Evolutionary conservation across 2,888 invertebrate species (phyloP).

Genomic region (Epinotia demarniana): DNA sequence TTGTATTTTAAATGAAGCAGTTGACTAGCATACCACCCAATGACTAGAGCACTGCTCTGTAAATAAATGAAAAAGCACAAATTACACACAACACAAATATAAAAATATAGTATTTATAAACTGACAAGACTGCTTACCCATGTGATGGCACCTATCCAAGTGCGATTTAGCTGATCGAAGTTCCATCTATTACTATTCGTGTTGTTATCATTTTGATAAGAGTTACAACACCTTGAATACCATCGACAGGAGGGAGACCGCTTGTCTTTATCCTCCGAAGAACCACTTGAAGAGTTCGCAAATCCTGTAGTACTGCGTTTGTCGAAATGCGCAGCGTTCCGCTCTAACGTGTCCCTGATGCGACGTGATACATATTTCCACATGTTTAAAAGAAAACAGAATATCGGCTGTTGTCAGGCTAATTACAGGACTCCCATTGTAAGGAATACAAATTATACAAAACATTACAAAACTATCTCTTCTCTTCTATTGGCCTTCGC

Average conservation of each 20-base stretch:
- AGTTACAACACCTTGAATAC: conserved; percentile 65
- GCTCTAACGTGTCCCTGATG: conserved; percentile 79
- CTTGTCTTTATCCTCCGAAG: conserved; percentile 63
- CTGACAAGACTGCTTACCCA: conserved; percentile 68
- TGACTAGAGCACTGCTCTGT: conserved; percentile 85
- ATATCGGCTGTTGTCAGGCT: not conserved
- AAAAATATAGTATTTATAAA: conserved; percentile 42
- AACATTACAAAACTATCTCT: conserved; percentile 8
- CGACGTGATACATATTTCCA: conserved; percentile 84
- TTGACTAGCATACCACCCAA: conserved; percentile 87
- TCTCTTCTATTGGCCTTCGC: conserved; percentile 13
- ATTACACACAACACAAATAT: not conserved
- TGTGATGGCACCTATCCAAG: conserved; percentile 82
- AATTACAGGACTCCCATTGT: conserved; percentile 39
- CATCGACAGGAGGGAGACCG: conserved; percentile 61
- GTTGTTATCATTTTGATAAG: conserved; percentile 58
- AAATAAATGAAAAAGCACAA: conserved; percentile 8
- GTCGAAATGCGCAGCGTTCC: conserved; percentile 79
- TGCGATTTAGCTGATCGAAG: conserved; percentile 72
- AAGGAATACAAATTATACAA: not conserved
- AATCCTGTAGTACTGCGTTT: conserved; percentile 74
- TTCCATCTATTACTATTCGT: conserved; percentile 75
- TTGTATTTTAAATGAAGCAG: conserved; percentile 76
- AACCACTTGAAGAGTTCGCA: conserved; percentile 60
- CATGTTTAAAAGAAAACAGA: conserved; percentile 61